Conservation (phyloP, 2,888 invertebrate genomes). For the Oligia strigilis region DNA sequence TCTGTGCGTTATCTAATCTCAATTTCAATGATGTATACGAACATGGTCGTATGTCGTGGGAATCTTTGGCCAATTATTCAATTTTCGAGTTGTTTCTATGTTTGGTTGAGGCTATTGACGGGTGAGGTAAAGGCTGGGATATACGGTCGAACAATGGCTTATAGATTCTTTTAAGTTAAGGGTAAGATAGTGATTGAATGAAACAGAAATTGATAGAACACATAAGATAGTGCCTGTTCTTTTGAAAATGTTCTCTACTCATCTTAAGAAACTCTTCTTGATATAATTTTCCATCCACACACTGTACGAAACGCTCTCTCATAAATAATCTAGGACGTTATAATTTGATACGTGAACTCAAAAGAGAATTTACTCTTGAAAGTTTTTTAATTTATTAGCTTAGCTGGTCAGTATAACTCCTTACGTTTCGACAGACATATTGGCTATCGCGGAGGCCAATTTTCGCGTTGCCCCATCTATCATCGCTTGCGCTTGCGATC, state of each 20-base stretch:
- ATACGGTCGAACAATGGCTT: slow-evolving; percentile 29
- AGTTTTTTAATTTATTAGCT: slow-evolving; percentile 54
- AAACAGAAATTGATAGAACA: background rate
- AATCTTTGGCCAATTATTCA: slow-evolving; percentile 81
- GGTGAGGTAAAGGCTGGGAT: slow-evolving; percentile 49
- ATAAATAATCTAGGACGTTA: slow-evolving; percentile 40
- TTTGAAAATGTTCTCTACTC: background rate
- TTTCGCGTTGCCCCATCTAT: slow-evolving; percentile 75
- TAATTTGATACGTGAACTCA: slow-evolving; percentile 53
- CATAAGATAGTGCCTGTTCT: background rate
- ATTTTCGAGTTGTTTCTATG: slow-evolving; percentile 77
- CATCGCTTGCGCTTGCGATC: slow-evolving; percentile 68
- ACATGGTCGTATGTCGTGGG: slow-evolving; percentile 72
- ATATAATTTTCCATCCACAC: slow-evolving; percentile 11
- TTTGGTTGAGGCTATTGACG: slow-evolving; percentile 75
- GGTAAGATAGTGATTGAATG: background rate
- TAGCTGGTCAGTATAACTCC: slow-evolving; percentile 55
- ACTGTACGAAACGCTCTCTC: background rate
- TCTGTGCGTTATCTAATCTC: slow-evolving; percentile 63
- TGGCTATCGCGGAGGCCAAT: slow-evolving; percentile 71
- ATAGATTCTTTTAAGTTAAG: background rate
- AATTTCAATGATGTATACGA: slow-evolving; percentile 57
- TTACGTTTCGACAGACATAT: slow-evolving; percentile 70
- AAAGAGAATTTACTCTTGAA: slow-evolving; percentile 59
- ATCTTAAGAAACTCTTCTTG: background rate